phyloP scores from a whole-genome alignment of 2,113 vertebrate species.

The Climacteris rufus region DNA sequence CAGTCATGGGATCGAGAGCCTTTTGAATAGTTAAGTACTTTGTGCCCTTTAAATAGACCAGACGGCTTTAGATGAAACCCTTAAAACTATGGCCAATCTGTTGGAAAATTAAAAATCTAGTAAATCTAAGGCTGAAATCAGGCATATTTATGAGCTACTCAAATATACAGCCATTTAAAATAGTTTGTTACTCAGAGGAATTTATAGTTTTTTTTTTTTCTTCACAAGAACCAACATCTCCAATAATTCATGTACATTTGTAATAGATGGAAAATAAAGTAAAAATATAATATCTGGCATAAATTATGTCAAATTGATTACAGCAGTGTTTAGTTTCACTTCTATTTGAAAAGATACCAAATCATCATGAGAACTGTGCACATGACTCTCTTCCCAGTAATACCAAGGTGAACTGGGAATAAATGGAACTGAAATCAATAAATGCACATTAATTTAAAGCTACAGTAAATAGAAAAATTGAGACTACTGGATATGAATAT shows the following conservation, averaged over 20 bases:
- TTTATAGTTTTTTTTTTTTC: neutral
- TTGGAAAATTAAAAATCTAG: slow-evolving; percentile 38
- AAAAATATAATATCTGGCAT: neutral
- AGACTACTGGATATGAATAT: neutral
- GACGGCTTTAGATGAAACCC: neutral
- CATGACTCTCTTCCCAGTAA: neutral
- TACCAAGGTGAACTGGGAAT: neutral
- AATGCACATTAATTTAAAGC: neutral
- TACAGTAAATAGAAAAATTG: neutral
- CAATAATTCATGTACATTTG: neutral
- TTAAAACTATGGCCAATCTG: neutral
- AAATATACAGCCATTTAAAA: slow-evolving; percentile 8
- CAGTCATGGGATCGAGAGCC: slow-evolving; percentile 14
- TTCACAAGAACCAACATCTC: neutral
- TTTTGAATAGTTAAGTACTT: slow-evolving; percentile 43
- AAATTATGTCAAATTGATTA: neutral
- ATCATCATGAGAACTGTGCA: neutral
- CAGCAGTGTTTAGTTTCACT: neutral
- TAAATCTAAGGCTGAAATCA: neutral
- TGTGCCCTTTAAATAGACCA: neutral
- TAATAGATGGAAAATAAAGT: neutral
- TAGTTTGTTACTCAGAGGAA: neutral
- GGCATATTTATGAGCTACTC: slow-evolving; percentile 8
- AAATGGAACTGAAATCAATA: neutral
- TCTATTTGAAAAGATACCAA: neutral